phyloP scores from a whole-genome alignment of 1,140 invertebrate genomes.

The Bathynomus jamesi region DNA sequence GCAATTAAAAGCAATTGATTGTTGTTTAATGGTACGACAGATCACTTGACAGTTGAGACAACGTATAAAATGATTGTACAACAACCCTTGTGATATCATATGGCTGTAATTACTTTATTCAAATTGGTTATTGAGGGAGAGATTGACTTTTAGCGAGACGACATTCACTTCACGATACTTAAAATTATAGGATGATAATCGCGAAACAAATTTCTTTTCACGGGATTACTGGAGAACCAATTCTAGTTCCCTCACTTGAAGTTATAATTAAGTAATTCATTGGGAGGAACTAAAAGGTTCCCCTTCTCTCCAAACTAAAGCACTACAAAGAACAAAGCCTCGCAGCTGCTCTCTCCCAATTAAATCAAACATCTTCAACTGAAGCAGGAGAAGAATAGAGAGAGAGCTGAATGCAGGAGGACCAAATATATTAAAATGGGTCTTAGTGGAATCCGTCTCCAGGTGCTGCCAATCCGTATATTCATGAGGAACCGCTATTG shows the following conservation, averaged over 20 bases:
- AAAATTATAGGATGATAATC: no score
- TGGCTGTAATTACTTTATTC: no score
- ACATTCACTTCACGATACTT: no score
- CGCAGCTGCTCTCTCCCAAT: neutral
- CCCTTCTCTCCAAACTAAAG: neutral
- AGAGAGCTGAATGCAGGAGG: neutral
- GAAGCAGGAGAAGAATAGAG: neutral
- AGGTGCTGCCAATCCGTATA: neutral
- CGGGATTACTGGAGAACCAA: neutral
- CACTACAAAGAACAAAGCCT: neutral
- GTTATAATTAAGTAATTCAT: neutral
- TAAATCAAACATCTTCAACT: neutral
- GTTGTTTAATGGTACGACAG: no score
- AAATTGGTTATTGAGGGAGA: no score
- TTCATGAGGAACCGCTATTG: neutral
- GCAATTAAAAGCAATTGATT: no score
- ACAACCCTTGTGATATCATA: no score
- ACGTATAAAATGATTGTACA: no score
- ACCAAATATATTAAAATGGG: neutral
- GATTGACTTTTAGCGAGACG: no score
- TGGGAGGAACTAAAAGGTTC: neutral
- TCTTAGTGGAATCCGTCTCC: neutral
- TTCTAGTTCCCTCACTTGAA: neutral
- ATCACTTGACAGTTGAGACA: no score
- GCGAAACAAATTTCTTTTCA: neutral